Evolutionary conservation across 1,140 invertebrate genomes (phyloP), one percentile per base, ranked within the genome.

Genomic region (Pseudomyrmex pallidus): DNA sequence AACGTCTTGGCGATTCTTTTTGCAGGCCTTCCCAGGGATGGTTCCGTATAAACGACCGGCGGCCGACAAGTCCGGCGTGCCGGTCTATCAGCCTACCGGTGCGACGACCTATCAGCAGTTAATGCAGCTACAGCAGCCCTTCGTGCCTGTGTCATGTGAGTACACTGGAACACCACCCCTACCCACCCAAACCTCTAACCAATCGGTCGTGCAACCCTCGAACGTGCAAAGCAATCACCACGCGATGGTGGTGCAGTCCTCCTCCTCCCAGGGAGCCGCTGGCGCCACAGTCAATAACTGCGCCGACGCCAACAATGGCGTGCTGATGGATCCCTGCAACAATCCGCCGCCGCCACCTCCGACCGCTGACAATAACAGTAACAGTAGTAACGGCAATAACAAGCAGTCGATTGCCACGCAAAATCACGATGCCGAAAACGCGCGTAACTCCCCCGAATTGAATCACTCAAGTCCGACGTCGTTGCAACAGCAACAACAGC

Each of bases 101-200:
- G 97, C 96, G 91, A 97, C 97, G 89, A 97, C 98, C 91, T 99
- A 99, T 95, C 98, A 99, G 95, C 98, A 98, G 95, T 96, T 99
- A 94, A 98, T 99, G 97, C 98, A 98, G 95, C 95, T 98, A 89
- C 97, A 98, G 95, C 98, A 98, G 96, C 98, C 98, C 92, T 98
- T 97, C 95, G 97, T 98, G 95, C 97, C 97, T 96, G 97, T 98
- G 95, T 97, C 97, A 97, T 98, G 97, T 98, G 97, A 98, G 97
- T 97, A 97, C 96, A 96, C 96, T 95, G 95, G 95, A 95, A 96
- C 96, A 94, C 95, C 95, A 93, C 95, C 95, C 94, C 95, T 95
- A 95, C 95, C 95, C 94, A 94, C 94, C 93, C 93, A 94, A 93
- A 94, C 93, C 91, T 94, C 93, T 92, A 93, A 93, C 90, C 92